Evolutionary conservation across 35 echinoderm and acorn worm species (phyloP).

Genomic region (Eucidaris tribuloides): DNA sequence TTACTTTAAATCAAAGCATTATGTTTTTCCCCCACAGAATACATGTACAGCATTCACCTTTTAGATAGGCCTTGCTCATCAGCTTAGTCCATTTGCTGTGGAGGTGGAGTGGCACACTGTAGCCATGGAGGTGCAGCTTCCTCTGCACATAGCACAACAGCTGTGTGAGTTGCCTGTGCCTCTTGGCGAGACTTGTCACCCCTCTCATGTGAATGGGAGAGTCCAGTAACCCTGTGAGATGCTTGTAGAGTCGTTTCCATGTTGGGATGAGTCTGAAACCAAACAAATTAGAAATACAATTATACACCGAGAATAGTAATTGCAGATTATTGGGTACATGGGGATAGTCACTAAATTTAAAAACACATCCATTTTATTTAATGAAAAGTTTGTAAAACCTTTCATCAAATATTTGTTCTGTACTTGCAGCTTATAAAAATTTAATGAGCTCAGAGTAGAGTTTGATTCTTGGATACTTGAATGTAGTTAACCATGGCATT

Average conservation of each 20-base stretch:
- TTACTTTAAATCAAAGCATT: too few species aligned
- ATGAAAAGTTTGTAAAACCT: background rate
- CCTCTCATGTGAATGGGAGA: constrained; percentile 30
- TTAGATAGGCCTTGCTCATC: background rate
- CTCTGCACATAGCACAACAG: constrained; percentile 46
- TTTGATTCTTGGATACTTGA: too few species aligned
- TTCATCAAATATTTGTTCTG: too few species aligned
- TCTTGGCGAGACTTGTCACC: background rate
- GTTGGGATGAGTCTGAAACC: constrained; percentile 27
- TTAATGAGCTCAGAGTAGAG: too few species aligned
- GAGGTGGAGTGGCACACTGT: constrained; percentile 35
- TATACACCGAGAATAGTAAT: too few species aligned
- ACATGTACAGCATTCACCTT: background rate
- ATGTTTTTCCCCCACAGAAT: too few species aligned
- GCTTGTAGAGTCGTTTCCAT: constrained; percentile 51
- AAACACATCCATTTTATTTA: background rate
- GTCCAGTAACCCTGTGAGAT: constrained; percentile 14
- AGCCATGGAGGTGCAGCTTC: constrained; percentile 54
- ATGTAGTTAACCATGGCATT: too few species aligned
- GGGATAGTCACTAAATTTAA: background rate
- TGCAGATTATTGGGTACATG: background rate
- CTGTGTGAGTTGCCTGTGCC: background rate
- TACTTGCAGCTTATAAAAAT: too few species aligned
- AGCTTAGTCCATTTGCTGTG: constrained; percentile 19
- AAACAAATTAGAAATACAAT: background rate